A percentile compares a stretch with the other conserved stretches of the same genome.
phyloP scores from a whole-genome alignment of 1,140 invertebrate genomes.

The Drosophila sucinea region DNA sequence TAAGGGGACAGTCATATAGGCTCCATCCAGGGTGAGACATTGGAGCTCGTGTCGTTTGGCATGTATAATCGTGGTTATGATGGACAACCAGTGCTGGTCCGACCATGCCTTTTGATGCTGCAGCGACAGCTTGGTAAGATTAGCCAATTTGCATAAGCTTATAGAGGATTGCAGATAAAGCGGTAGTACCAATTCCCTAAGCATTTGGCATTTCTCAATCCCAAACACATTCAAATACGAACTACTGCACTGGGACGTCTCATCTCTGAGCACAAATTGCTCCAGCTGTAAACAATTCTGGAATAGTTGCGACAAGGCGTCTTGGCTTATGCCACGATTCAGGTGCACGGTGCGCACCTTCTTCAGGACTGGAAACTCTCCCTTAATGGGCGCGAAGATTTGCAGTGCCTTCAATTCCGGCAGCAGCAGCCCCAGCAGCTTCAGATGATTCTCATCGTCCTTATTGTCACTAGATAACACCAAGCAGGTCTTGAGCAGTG shows the following conservation, averaged over 20 bases:
- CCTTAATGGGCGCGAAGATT: slow-evolving; percentile 5
- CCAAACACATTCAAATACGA: slow-evolving; percentile 20
- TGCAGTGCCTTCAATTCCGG: slow-evolving; percentile 28
- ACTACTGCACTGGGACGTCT: background rate
- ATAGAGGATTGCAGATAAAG: slow-evolving; percentile 22
- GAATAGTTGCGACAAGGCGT: slow-evolving; percentile 34
- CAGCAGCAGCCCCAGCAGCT: slow-evolving; percentile 23
- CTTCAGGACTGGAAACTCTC: slow-evolving; percentile 25
- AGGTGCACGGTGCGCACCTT: slow-evolving; percentile 21
- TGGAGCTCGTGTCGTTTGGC: slow-evolving; percentile 38
- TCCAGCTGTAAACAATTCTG: slow-evolving; percentile 24
- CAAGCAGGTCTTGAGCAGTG: background rate
- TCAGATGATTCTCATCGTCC: background rate
- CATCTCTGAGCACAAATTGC: slow-evolving; percentile 24
- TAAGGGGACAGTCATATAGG: slow-evolving; percentile 31
- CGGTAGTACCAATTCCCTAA: slow-evolving; percentile 39
- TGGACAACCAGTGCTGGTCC: slow-evolving; percentile 39
- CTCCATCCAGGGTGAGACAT: slow-evolving; percentile 42
- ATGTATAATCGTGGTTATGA: slow-evolving; percentile 29
- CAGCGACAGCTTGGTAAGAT: slow-evolving; percentile 42
- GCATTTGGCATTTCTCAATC: slow-evolving; percentile 18
- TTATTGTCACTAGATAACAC: background rate
- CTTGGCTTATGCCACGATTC: background rate
- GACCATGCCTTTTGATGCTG: slow-evolving; percentile 34
- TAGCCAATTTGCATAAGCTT: slow-evolving; percentile 13